Conservation (phyloP, 1,140 invertebrate genomes). For the Drosophila pruinosa region DNA sequence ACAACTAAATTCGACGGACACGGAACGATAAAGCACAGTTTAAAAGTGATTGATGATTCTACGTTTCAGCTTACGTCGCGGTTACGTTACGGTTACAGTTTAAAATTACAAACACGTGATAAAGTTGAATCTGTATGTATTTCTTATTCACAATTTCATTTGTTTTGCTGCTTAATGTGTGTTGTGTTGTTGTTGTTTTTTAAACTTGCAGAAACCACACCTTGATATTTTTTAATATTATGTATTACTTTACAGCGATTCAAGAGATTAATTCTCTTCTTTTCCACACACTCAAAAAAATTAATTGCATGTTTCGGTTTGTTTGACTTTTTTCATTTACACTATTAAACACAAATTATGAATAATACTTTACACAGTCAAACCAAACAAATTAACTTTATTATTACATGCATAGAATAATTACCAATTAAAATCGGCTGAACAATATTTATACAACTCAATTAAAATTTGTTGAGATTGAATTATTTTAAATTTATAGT, state of each 20-base stretch:
- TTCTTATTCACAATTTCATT: constrained; percentile 21
- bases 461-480: constrained; percentile 52
- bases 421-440: constrained; percentile 66
- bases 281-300: constrained; percentile 53
- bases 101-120: constrained; percentile 18
- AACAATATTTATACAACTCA: constrained; percentile 61
- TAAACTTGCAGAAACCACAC: constrained; percentile 56
- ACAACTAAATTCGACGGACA: background rate
- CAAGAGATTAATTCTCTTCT: constrained; percentile 38
- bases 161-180: background rate
- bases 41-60: constrained; percentile 31
- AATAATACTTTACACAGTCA: constrained; percentile 76
- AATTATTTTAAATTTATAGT: constrained; percentile 28
- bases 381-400: constrained; percentile 52
- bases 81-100: constrained; percentile 19
- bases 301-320: constrained; percentile 44
- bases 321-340: constrained; percentile 55
- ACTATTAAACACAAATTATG: constrained; percentile 71
- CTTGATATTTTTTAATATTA: constrained; percentile 59
- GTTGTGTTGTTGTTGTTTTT: constrained; percentile 31
- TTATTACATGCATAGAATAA: constrained; percentile 38
- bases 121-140: background rate
- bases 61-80: constrained; percentile 10
- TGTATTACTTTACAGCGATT: constrained; percentile 61
- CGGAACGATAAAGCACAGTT: constrained; percentile 15